Conservation (phyloP, 2,113 vertebrate species). For the Myiagra hebetior region DNA sequence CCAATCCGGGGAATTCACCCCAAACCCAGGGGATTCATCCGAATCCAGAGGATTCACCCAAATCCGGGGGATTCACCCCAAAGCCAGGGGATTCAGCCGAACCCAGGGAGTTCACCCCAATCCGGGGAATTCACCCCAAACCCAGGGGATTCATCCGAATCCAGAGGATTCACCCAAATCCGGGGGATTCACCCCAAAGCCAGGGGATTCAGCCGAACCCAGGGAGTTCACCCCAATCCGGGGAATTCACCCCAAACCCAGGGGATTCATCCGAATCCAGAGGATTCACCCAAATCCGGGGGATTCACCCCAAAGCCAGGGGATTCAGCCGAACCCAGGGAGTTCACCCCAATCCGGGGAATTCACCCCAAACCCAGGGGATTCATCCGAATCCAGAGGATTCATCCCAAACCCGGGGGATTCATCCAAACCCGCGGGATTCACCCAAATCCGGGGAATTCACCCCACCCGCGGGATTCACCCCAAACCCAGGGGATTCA, state of each 20-base stretch:
- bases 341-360: too few relatives aligned
- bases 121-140: background rate
- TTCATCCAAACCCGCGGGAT: too few relatives aligned
- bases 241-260: too few relatives aligned
- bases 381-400: too few relatives aligned
- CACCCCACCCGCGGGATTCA: background rate
- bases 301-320: background rate
- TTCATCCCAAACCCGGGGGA: background rate
- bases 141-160: too few relatives aligned
- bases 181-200: accelerated
- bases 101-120: too few relatives aligned
- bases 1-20: background rate
- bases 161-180: background rate
- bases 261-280: accelerated
- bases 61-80: background rate
- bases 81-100: background rate
- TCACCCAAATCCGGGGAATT: background rate
- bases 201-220: accelerated
- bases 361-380: too few relatives aligned
- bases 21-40: accelerated
- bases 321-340: too few relatives aligned
- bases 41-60: background rate
- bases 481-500: accelerated
- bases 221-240: background rate
- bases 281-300: too few relatives aligned